Evolutionary conservation across 2,888 invertebrate genomes (phyloP).

Genomic region (Quadroppia sp.): DNA sequence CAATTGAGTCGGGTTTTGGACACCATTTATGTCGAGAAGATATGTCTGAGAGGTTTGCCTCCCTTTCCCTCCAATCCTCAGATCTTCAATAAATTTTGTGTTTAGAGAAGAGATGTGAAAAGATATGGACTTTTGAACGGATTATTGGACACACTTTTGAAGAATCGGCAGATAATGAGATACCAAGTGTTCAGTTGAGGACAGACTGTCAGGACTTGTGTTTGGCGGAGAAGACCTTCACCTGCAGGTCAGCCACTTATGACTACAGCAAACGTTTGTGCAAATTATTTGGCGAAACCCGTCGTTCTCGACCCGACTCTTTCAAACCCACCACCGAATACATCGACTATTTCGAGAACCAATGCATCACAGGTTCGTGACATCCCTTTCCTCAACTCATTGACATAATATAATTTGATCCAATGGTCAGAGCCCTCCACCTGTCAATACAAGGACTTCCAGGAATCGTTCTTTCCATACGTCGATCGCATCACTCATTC

Average conservation of each 20-base stretch:
- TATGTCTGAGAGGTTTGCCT: conserved; percentile 47
- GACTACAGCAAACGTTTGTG: conserved; percentile 55
- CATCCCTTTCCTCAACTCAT: background rate
- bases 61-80: background rate
- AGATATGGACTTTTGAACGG: conserved; percentile 57
- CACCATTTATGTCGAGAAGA: conserved; percentile 48
- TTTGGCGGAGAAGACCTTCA: conserved; percentile 55
- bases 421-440: conserved; percentile 53
- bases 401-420: conserved; percentile 30
- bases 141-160: conserved; percentile 56
- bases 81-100: background rate
- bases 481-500: conserved; percentile 51
- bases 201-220: conserved; percentile 57
- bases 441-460: conserved; percentile 54
- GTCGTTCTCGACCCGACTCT: conserved; percentile 56
- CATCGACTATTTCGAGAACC: conserved; percentile 59
- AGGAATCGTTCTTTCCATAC: conserved; percentile 53
- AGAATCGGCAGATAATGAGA: conserved; percentile 55
- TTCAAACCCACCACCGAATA: conserved; percentile 53
- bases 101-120: conserved; percentile 50
- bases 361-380: conserved; percentile 56
- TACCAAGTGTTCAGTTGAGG: conserved; percentile 54
- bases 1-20: conserved; percentile 46
- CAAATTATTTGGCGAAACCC: conserved; percentile 56
- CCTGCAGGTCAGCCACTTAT: conserved; percentile 58